phyloP scores from a whole-genome alignment of 2,113 vertebrate genomes.

The Falcunculus frontatus region DNA sequence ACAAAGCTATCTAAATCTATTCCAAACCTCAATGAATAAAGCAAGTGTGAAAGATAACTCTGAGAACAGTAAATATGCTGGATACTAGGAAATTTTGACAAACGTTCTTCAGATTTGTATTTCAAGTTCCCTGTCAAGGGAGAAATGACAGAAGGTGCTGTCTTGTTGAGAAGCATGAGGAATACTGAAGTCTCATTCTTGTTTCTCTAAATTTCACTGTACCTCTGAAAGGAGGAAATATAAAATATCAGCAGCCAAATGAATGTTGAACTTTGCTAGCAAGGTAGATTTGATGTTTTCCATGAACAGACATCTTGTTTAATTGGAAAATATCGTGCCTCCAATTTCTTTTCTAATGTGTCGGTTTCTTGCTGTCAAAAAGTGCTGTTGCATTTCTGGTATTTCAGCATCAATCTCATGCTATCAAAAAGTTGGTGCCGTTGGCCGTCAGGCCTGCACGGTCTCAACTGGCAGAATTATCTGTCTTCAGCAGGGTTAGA shows the following conservation, averaged over 20 bases:
- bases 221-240: not conserved
- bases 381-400: constrained; percentile 42
- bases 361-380: constrained; percentile 53
- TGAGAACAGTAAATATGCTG: not conserved
- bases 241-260: constrained; percentile 32
- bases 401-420: constrained; percentile 45
- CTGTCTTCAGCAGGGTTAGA: constrained; percentile 67
- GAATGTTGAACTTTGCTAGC: constrained; percentile 22
- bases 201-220: not conserved
- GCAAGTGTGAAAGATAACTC: not conserved
- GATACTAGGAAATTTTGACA: not conserved
- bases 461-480: constrained; percentile 69
- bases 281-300: constrained; percentile 36
- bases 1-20: not conserved
- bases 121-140: not conserved
- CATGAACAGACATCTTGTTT: constrained; percentile 54
- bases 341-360: constrained; percentile 45
- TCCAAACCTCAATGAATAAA: not conserved
- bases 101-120: not conserved
- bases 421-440: constrained; percentile 51
- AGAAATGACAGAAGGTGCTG: not conserved
- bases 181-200: not conserved
- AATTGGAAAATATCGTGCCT: constrained; percentile 46
- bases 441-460: constrained; percentile 54
- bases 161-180: not conserved